phyloP scores from a whole-genome alignment of 1,140 invertebrate genomes.

The Drosophila tropicalis region DNA sequence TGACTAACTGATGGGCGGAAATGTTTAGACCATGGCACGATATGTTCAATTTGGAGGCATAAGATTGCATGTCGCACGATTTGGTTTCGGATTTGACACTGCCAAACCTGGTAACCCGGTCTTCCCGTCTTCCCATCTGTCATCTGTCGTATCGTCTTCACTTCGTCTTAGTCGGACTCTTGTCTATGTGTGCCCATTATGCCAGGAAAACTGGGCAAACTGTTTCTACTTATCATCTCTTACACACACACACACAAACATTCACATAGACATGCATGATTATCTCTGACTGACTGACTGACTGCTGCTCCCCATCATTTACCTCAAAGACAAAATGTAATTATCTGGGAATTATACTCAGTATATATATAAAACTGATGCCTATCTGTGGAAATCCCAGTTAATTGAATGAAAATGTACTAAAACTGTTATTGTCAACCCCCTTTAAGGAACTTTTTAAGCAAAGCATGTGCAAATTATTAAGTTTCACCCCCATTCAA shows the following conservation, averaged over 20 bases:
- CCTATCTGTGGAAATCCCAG: conserved; percentile 59
- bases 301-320: conserved; percentile 42
- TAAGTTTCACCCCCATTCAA: conserved; percentile 45
- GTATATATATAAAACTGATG: conserved; percentile 31
- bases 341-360: conserved; percentile 41
- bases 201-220: conserved; percentile 52
- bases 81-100: conserved; percentile 29
- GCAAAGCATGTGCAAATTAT: conserved; percentile 48
- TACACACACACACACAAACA: conserved; percentile 2
- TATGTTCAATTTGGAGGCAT: conserved; percentile 52
- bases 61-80: conserved; percentile 68
- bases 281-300: conserved; percentile 26
- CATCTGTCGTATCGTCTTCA: conserved; percentile 8
- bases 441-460: not conserved
- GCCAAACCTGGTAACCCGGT: conserved; percentile 10
- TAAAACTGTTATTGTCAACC: conserved; percentile 20
- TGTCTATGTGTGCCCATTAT: conserved; percentile 72
- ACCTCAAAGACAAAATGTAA: conserved; percentile 40
- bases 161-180: conserved; percentile 32
- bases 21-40: conserved; percentile 64
- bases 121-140: not conserved
- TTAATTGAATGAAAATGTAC: conserved; percentile 65
- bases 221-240: conserved; percentile 37
- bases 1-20: conserved; percentile 45
- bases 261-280: conserved; percentile 28